These are phyloP conservation scores for Bryconaethiops microstoma DNA, from an alignment of 2,797 vertebrate genomes.

Conservation along the genomic window DNA sequence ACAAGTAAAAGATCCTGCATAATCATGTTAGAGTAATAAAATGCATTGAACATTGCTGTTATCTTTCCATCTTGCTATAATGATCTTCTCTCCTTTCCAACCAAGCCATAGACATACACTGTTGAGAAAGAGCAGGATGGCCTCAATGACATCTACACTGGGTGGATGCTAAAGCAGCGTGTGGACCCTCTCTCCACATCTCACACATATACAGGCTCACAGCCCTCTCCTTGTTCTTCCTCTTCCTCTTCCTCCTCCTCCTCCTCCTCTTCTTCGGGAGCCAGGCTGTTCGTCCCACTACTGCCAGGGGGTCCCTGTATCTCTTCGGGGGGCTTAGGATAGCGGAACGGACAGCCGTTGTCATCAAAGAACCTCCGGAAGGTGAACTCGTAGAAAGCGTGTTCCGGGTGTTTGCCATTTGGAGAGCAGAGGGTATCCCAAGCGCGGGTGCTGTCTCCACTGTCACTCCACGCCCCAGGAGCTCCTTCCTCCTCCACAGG, in stretches of 20 bases:
- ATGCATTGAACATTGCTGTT: slow-evolving; percentile 47
- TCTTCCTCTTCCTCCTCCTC: slow-evolving; percentile 71
- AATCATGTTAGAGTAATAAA: slow-evolving; percentile 53
- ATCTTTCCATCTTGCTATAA: slow-evolving; percentile 22
- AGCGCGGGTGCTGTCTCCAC: slow-evolving; percentile 87
- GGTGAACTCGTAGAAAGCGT: slow-evolving; percentile 98
- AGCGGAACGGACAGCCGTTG: slow-evolving; percentile 94
- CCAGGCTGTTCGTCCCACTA: slow-evolving; percentile 58
- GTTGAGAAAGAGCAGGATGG: slow-evolving; percentile 23
- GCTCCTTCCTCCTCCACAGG: slow-evolving; percentile 91
- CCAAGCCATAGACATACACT: not conserved
- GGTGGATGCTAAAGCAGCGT: slow-evolving; percentile 27
- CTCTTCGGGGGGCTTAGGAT: slow-evolving; percentile 88
- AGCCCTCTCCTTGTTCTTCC: slow-evolving; percentile 84
- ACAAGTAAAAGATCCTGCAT: slow-evolving; percentile 60
- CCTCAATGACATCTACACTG: slow-evolving; percentile 12
- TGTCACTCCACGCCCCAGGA: slow-evolving; percentile 86
- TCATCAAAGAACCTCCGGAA: slow-evolving; percentile 98
- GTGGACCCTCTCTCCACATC: slow-evolving; percentile 12
- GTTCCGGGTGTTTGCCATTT: slow-evolving; percentile 91
- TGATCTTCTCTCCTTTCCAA: slow-evolving; percentile 29
- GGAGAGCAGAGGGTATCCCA: slow-evolving; percentile 86
- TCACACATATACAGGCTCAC: slow-evolving; percentile 96
- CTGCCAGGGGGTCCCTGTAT: slow-evolving; percentile 51
- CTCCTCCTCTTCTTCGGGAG: slow-evolving; percentile 73